These are phyloP conservation scores for Peromyscus leucopus DNA, from an alignment of 2,113 vertebrate species.

Conservation along the genomic window DNA sequence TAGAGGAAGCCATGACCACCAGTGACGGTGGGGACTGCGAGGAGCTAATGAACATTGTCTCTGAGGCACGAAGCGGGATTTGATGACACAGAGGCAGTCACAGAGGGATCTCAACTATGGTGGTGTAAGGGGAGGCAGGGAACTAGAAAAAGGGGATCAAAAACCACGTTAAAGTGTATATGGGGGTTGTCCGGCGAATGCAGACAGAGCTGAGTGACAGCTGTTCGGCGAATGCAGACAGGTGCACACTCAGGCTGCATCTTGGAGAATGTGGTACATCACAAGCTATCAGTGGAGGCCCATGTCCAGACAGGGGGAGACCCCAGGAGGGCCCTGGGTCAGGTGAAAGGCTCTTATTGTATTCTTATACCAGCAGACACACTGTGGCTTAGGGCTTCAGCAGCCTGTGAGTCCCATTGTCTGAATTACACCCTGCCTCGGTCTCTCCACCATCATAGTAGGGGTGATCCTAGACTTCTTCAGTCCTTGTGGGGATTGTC, in stretches of 20 bases:
- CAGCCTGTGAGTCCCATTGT: not conserved
- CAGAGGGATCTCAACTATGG: not conserved
- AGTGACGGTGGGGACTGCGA: not conserved
- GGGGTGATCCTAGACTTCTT: not conserved
- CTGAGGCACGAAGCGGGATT: not conserved
- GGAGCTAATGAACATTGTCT: not conserved
- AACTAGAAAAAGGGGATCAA: not conserved
- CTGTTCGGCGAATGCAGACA: not conserved
- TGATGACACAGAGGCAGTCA: not conserved
- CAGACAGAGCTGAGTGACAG: not conserved
- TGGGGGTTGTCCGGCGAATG: not conserved
- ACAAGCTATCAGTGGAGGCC: not conserved
- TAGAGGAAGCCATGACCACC: not conserved
- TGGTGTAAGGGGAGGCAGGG: not conserved
- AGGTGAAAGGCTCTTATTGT: not conserved
- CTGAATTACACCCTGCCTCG: not conserved
- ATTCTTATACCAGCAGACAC: not conserved
- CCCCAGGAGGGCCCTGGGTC: not conserved
- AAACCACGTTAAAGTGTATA: rapidly evolving
- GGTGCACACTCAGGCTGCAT: not conserved
- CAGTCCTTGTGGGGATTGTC: not conserved
- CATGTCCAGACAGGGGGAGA: not conserved
- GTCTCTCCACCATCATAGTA: not conserved
- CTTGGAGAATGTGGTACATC: not conserved
- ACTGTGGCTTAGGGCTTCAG: not conserved